Evolutionary conservation across 2,113 vertebrate genomes (phyloP), one percentile per base, ranked within the genome.

Genomic region (Aldabrachelys gigantea): DNA sequence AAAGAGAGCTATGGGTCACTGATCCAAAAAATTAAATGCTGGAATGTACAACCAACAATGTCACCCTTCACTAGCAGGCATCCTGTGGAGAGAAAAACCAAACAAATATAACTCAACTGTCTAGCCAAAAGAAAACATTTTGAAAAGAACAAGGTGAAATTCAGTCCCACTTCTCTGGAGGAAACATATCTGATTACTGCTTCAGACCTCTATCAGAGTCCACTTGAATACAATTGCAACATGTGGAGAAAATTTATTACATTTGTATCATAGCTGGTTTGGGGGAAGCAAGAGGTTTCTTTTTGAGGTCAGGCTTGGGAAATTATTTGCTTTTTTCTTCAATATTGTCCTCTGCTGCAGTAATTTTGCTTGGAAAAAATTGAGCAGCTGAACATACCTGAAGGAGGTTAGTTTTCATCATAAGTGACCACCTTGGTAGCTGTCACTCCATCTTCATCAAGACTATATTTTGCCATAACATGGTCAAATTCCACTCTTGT

Each of bases 11-110:
- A 76, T 89, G 92, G 91, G 89, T 95, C 96, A 97, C 2, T 96
- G 96, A 98, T 87, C 93, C 95, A 97, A 97, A 96, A 97, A 97
- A 97, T 97, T 95, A 95, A 95, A 97, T 84, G 84, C 82, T 82
- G 80, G 78, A 89, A 93, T 85, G 75, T 62, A 96, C 91, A 95
- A 91, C 65, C 87, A 95, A 80, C 62, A 84, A 27, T 0, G 0
- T 54, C 91, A 88, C 59, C 89, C 87, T 83, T 93, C 87, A 75
- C 91, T 90, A 89, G 69, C 56, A 97, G 85, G 87, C 59, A 91
- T 65, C 56, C 65, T 69, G 49, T 27, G 31, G 87, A 87, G 38
- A 31, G 35, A 76, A 88, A 76, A 69, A 35, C 27, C 87, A 82
- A 94, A 24, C 12, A 92, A 95, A 88, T 78, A 25, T 29, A 92